A percentile compares a stretch with the other conserved stretches of the same genome.
Evolutionary conservation across 1,140 invertebrate species (phyloP).

Genomic region (Calliphora vicina): DNA sequence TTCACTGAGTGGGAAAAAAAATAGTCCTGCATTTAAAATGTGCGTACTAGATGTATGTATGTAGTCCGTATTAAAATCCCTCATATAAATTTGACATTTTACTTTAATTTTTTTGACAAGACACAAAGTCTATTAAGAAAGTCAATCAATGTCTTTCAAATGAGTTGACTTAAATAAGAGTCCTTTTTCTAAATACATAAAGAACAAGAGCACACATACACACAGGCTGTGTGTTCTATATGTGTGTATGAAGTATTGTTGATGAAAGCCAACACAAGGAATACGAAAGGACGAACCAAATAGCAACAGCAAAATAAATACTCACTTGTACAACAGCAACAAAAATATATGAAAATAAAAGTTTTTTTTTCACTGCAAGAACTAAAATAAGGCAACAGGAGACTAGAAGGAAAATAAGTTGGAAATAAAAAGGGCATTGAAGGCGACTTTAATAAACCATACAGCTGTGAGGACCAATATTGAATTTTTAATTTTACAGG

Average conservation of each 20-base stretch:
- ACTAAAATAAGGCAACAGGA: slow-evolving; percentile 2
- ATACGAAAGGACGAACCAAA: not conserved
- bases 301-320: not conserved
- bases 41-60: too few relatives aligned
- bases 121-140: slow-evolving; percentile 62
- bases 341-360: not conserved
- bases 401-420: not conserved
- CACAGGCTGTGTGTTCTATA: not conserved
- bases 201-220: not conserved
- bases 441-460: too few relatives aligned
- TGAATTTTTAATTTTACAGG: too few relatives aligned
- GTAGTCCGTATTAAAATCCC: too few relatives aligned
- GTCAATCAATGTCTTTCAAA: slow-evolving; percentile 61
- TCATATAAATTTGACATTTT: slow-evolving; percentile 27
- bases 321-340: not conserved
- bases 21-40: too few relatives aligned
- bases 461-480: too few relatives aligned
- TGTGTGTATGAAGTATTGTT: not conserved
- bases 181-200: slow-evolving; percentile 25
- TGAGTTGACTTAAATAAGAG: slow-evolving; percentile 49
- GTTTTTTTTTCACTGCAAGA: not conserved
- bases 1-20: too few relatives aligned
- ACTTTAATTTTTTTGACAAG: slow-evolving; percentile 51
- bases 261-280: slow-evolving; percentile 20
- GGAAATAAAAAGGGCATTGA: not conserved